phyloP scores from a whole-genome alignment of 2,113 vertebrate species.

The Brachypodius melanocephalos region DNA sequence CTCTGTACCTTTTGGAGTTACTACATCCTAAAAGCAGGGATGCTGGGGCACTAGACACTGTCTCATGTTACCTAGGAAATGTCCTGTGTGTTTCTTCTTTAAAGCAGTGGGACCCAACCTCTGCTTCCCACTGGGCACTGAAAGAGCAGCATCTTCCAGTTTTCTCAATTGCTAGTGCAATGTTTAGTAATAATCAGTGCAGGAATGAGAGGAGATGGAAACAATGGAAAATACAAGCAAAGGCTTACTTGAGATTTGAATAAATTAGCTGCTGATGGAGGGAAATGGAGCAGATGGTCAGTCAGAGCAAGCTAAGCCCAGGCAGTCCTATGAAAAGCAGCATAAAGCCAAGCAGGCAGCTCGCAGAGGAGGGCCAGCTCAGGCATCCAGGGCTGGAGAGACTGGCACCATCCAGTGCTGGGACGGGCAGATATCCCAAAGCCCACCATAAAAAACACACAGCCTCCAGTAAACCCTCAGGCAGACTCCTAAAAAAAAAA shows the following conservation, averaged over 20 bases:
- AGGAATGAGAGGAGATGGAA: not conserved
- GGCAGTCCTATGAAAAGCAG: not conserved
- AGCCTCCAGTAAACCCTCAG: not conserved
- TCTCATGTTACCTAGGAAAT: not conserved
- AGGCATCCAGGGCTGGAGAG: not conserved
- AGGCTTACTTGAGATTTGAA: not conserved
- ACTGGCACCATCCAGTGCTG: rapidly evolving
- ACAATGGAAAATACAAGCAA: not conserved
- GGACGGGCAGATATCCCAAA: not conserved
- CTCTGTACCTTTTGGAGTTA: not conserved
- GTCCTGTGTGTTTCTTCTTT: not conserved
- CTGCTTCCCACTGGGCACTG: not conserved
- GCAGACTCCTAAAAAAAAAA: conserved; percentile 2
- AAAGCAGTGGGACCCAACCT: not conserved
- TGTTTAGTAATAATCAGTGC: not conserved
- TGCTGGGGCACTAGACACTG: not conserved
- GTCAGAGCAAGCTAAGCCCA: not conserved
- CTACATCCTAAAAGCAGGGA: not conserved
- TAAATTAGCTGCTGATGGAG: not conserved
- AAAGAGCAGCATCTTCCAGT: not conserved
- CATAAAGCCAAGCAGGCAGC: not conserved
- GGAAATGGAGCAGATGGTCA: not conserved
- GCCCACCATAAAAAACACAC: not conserved
- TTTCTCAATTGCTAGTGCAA: not conserved
- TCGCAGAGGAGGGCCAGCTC: not conserved